Evolutionary conservation across 2,888 invertebrate genomes (phyloP), one percentile per base, ranked within the genome.

Genomic region (Drosophila bunnanda): DNA sequence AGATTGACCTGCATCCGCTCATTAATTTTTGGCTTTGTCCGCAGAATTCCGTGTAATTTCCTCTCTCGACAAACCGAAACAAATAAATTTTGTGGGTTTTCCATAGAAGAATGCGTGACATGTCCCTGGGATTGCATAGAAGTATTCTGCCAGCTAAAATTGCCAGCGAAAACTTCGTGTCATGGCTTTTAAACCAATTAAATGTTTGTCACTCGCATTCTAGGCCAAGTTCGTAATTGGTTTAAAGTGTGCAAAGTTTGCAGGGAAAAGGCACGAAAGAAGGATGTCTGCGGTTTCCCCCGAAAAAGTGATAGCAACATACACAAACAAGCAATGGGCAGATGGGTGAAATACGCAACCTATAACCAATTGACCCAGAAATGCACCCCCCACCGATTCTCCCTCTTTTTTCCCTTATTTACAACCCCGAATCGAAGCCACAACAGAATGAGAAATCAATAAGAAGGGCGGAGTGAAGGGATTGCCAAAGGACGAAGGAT

Each of bases 391-490:
- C 17, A n/a, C 41, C 38, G 30, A 13, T 39, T 25, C 28, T 39
- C 2, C 12, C 6, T 0, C 8, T 52, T 22, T 22, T 15, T 36
- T 52, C 17, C n/a, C 15, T 7, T n/a, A 17, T n/a, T 32, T 10
- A 32, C 59, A 56, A 34, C 75, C 52, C 38, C 34, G 44, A 68
- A 59, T 67, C 76, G 68, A 75, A 74, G 56, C 38, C 50, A 32
- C 58, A 68, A 75, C 60, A 57, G 48, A 61, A 59, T 50, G 17
- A 22, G 70, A 79, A 77, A 77, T 77, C 79, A 67, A 79, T 79
- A 77, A 30, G 34, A 54, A 36, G 41, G 20, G 13, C 10, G 9
- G 4, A 13, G 34, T 9, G 32, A 30, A 28, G 32, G 48, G 10
- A 17, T 25, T 15, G 7, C 15, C 41, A 55, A 22, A 39, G 39